A percentile compares a stretch with the other conserved stretches of the same genome.
Conservation (phyloP, 2,113 vertebrate species). For the Anolis carolinensis region DNA sequence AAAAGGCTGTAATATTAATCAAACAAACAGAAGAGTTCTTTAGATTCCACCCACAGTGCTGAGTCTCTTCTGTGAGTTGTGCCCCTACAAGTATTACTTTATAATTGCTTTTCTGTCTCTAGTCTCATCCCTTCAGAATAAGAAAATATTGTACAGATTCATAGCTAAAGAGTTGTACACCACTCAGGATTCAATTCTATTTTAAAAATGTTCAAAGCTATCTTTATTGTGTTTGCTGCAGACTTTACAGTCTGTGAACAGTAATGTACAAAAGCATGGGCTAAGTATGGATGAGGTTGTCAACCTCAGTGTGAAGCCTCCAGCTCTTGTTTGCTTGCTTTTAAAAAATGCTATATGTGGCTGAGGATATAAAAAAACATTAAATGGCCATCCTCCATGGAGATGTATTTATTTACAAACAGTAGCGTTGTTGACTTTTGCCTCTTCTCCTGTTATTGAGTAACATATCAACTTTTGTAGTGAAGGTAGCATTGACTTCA, state of each 20-base stretch:
- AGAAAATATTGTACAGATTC: not conserved
- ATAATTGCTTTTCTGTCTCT: not conserved
- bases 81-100: not conserved
- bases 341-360: rapidly evolving
- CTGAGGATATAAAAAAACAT: not conserved
- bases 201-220: not conserved
- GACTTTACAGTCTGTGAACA: rapidly evolving
- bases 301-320: not conserved
- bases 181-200: rapidly evolving
- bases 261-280: not conserved
- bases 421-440: not conserved
- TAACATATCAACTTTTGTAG: rapidly evolving
- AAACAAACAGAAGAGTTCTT: not conserved
- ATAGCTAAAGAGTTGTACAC: not conserved
- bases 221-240: rapidly evolving
- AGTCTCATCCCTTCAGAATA: not conserved
- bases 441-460: not conserved
- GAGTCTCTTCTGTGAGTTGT: not conserved
- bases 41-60: not conserved
- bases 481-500: not conserved
- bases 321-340: not conserved
- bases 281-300: not conserved
- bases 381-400: not conserved
- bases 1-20: not conserved
- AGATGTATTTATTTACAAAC: not conserved